Base-by-base conservation (phyloP, 2,888 invertebrate species). In the Dryococelus australis region DNA sequence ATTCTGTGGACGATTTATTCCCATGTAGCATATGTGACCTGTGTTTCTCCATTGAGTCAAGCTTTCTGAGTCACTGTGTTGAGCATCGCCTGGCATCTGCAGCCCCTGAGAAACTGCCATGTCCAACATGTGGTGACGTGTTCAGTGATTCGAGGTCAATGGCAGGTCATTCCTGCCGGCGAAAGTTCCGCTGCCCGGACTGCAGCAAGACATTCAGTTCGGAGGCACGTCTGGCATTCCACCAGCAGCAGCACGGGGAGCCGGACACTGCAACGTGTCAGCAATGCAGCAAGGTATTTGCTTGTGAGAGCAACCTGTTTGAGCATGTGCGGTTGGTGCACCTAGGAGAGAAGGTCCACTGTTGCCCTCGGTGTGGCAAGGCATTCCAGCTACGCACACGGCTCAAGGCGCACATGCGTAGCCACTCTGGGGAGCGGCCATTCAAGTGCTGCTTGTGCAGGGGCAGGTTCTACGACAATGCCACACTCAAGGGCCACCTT, bases 401-500 rank as follows among this genome's bases (percentile, higher is more conserved):
- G 20, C 87, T 90, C 43, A 78, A 85, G 9, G 87, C 88, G 12
- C 89, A 89, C 84, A 87, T 88, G n/a, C 86, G 89, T 35, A 88
- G 89, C 65, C 89, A 90, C 86, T 87, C 86, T 5, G 89, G 89
- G 13, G 90, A 90, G 27, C 87, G 89, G 13, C 90, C 90, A 0
- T 89, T 89, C 79, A 88, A 89, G 80, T 90, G 90, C 65, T 84
- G 87, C 27, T 86, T 89, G 53, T 90, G 90, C 84, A 87, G 86
- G 8, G 89, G 89, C 51, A 87, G 88, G 26, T 90, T 90, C 85
- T 88, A 89, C 35, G 88, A 89, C n/a, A 88, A 87, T 28, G 89
- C 89, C n/a, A 88, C 88, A 24, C 87, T 90, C 3, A 88, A 89
- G 47, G 87, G 87, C 13, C 89, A 89, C 84, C 81, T 86, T 35